Evolutionary conservation across 2,888 invertebrate genomes (phyloP).

Genomic region (Rhagonycha fulva): DNA sequence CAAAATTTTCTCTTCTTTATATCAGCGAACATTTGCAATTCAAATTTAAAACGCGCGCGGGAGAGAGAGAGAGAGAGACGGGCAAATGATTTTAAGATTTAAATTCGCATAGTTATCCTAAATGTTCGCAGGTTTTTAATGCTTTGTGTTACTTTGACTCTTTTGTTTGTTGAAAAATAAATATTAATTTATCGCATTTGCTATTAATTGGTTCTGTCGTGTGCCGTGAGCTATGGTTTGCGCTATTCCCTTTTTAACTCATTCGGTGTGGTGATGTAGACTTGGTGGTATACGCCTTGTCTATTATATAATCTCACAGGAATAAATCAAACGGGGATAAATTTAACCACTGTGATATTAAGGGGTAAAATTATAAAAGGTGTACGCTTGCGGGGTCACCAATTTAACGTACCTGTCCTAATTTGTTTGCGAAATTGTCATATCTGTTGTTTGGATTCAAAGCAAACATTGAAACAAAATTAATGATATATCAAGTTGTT

Average conservation of each 20-base stretch:
- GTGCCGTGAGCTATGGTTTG: neutral
- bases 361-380: neutral
- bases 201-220: neutral
- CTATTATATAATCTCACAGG: neutral
- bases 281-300: neutral
- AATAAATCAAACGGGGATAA: neutral
- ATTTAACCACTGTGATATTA: neutral
- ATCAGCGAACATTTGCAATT: neutral
- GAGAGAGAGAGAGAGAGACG: neutral
- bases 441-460: neutral
- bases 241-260: neutral
- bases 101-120: neutral
- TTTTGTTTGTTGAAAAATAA: neutral
- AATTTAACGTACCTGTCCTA: neutral
- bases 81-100: neutral
- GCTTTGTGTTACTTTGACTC: neutral
- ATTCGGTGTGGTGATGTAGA: neutral
- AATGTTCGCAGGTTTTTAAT: neutral
- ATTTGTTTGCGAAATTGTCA: neutral
- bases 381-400: neutral
- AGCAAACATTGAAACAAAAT: neutral
- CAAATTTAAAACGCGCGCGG: neutral
- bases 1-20: neutral
- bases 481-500: neutral
- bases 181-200: neutral